Conservation (phyloP, 2,888 invertebrate species). For the Apodemia hepburni region DNA sequence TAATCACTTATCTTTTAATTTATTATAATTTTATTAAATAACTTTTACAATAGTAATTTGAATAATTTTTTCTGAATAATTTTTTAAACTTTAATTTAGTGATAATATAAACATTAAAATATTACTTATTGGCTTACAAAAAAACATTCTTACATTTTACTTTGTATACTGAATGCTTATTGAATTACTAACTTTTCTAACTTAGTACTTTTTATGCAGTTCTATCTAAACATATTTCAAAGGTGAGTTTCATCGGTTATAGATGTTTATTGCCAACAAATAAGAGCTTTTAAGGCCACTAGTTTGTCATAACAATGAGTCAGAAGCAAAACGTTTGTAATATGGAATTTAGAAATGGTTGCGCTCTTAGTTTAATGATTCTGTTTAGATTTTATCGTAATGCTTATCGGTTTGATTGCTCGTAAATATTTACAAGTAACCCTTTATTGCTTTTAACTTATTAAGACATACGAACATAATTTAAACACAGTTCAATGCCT, state of each 20-base stretch:
- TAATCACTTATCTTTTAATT: too few species aligned
- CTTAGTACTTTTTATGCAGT: too few species aligned
- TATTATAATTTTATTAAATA: too few species aligned
- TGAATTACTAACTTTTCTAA: too few species aligned
- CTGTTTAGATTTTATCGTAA: not conserved
- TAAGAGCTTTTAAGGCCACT: slow-evolving; percentile 12
- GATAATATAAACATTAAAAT: too few species aligned
- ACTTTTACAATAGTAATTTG: too few species aligned
- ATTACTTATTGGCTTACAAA: too few species aligned
- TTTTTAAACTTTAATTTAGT: too few species aligned
- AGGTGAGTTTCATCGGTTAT: slow-evolving; percentile 4
- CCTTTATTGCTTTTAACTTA: slow-evolving; percentile 6
- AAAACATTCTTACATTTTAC: too few species aligned
- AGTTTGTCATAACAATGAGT: slow-evolving; percentile 11
- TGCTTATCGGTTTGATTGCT: slow-evolving; percentile 10
- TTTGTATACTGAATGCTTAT: too few species aligned
- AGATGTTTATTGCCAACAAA: slow-evolving; percentile 13
- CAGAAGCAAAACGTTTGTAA: not conserved
- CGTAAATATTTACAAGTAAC: slow-evolving; percentile 12
- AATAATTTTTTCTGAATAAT: too few species aligned
- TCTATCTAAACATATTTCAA: not conserved
- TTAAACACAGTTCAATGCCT: not conserved
- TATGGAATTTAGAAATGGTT: slow-evolving; percentile 13
- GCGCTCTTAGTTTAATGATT: slow-evolving; percentile 12
- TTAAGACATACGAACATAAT: not conserved